Base-by-base conservation (phyloP, 2,113 vertebrate species). In the Excalfactoria chinensis region DNA sequence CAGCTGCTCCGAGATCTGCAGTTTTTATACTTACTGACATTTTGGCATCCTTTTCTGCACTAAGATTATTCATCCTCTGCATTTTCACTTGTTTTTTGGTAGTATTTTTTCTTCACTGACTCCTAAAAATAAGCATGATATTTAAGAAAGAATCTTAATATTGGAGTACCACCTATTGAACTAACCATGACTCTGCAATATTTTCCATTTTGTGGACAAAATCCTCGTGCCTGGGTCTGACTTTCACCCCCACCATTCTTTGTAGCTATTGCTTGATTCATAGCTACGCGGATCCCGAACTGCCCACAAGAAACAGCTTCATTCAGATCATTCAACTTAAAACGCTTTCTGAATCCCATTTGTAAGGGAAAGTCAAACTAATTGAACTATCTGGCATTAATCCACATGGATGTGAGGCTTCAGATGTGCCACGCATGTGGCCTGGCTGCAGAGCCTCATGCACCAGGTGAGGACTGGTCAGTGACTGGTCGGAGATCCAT, bases 371-470 rank as follows among this genome's bases (percentile, higher is more conserved):
- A 77, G 56, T 8, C 28, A 67, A 86, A 64, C 5, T 32, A 64
- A 64, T 12, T 26, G 16, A 67, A 8, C 8, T 22, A 21, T 40
- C 21, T 5, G 9, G 18, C 15, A 13, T 18, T 41, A 67, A 46
- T 12, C 15, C 13, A 46, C 2, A 5, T 35, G 30, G 7, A 16
- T 87, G 30, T 56, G 59, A 85, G 0, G 55, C 34, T 20, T 26
- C n/a, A 30, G 26, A 22, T 89, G 46, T 90, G 10, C n/a, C 16
- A 17, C 0, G 0, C 9, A 5, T 34, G 8, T 12, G 41, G 3
- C 16, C 37, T 22, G n/a, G n/a, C 32, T 66, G 44, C 55, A 63
- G 49, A 41, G 40, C 63, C 51, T 35, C 2, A 0, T 35, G 19
- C 5, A 11, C 25, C n/a, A 26, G 34, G 15, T 21, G 22, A 46